phyloP scores from a whole-genome alignment of 2,888 invertebrate genomes.

The Rhagophthalmus giganteus region DNA sequence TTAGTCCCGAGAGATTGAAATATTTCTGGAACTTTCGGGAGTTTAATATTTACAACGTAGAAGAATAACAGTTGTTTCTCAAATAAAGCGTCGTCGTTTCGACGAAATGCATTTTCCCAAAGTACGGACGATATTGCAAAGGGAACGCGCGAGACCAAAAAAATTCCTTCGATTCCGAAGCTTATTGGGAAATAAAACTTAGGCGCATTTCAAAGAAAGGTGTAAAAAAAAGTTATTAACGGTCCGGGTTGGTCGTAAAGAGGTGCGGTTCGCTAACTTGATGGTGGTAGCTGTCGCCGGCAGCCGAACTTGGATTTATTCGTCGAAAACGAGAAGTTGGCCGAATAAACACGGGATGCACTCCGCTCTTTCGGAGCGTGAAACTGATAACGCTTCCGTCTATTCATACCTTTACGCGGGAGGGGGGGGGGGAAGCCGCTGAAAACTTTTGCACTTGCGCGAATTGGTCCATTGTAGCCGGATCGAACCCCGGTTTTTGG shows the following conservation, averaged over 20 bases:
- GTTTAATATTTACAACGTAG: constrained; percentile 34
- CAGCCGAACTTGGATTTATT: constrained; percentile 33
- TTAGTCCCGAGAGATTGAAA: constrained; percentile 26
- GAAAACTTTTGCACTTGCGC: background rate
- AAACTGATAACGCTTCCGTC: constrained; percentile 37
- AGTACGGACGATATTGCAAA: background rate
- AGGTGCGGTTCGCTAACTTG: constrained; percentile 27
- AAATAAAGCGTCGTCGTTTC: constrained; percentile 27
- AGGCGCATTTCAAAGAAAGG: constrained; percentile 42
- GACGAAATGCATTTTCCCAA: constrained; percentile 17
- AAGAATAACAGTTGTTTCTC: constrained; percentile 34
- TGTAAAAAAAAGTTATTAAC: constrained; percentile 36
- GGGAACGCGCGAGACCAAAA: constrained; percentile 61
- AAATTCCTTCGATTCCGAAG: constrained; percentile 66
- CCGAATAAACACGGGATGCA: constrained; percentile 34
- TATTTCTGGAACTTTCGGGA: constrained; percentile 20
- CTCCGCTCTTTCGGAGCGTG: constrained; percentile 32
- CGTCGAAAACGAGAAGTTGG: constrained; percentile 25
- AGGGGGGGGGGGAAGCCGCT: background rate
- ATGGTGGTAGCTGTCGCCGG: constrained; percentile 27
- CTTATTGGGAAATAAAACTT: constrained; percentile 63
- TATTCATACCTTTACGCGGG: constrained; percentile 22
- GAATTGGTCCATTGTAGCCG: background rate
- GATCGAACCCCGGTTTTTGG: too few species aligned
- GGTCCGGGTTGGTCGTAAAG: constrained; percentile 32